phyloP scores from a whole-genome alignment of 1,140 invertebrate genomes.

The Neoseiulus cucumeris region DNA sequence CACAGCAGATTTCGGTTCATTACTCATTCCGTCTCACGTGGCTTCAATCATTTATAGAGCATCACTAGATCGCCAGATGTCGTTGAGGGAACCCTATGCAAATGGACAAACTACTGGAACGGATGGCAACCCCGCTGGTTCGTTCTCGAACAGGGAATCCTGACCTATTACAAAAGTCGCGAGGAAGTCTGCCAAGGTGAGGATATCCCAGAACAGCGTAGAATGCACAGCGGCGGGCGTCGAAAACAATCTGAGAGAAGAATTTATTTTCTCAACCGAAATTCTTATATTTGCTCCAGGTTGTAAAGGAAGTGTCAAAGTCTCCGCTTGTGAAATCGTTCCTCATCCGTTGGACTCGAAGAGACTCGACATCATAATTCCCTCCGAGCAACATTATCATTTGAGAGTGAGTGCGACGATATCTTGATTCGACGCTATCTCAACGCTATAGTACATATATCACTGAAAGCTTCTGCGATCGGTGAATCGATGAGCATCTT shows the following conservation, averaged over 20 bases:
- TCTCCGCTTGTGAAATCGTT: constrained; percentile 58
- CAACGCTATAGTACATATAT: no score
- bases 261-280: background rate
- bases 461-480: no score
- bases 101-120: constrained; percentile 4
- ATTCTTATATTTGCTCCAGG: constrained; percentile 25
- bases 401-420: constrained; percentile 13
- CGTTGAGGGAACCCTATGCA: background rate
- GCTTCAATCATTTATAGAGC: no score
- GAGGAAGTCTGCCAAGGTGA: constrained; percentile 47
- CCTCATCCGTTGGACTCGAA: constrained; percentile 50
- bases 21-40: no score
- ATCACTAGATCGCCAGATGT: no score
- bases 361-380: constrained; percentile 52
- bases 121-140: constrained; percentile 72
- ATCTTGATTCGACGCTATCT: no score
- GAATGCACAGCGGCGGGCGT: no score
- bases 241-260: no score
- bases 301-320: constrained; percentile 59
- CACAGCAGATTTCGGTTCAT: no score
- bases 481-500: no score
- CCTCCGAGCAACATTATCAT: constrained; percentile 59
- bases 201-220: no score
- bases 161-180: constrained; percentile 60
- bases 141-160: constrained; percentile 51